A percentile compares a stretch with the other conserved stretches of the same genome.
Evolutionary conservation across 2,888 invertebrate genomes (phyloP).

Genomic region (Hartigia nigra): DNA sequence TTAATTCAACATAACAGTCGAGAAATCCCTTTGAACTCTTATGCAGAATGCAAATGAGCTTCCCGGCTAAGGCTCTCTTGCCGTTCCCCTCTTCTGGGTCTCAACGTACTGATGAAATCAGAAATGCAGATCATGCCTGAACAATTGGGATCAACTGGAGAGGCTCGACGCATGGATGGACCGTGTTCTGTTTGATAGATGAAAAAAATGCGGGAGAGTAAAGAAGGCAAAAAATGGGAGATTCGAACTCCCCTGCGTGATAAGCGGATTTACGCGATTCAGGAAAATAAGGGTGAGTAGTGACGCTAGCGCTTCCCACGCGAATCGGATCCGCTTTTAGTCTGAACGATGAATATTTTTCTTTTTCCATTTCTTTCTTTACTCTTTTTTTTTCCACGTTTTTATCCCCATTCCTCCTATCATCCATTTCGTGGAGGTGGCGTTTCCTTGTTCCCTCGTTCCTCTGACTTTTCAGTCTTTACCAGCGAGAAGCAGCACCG

Average conservation of each 20-base stretch:
- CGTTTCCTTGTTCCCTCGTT: background rate
- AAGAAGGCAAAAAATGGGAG: background rate
- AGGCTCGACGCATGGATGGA: background rate
- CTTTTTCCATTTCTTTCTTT: background rate
- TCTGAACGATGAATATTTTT: background rate
- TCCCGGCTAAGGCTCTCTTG: slow-evolving; percentile 23
- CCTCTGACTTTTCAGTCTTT: background rate
- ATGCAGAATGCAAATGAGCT: slow-evolving; percentile 47
- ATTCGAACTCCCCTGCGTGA: slow-evolving; percentile 14
- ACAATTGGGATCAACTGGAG: slow-evolving; percentile 44
- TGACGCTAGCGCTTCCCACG: background rate
- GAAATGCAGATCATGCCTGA: slow-evolving; percentile 49
- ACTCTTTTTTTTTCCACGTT: background rate
- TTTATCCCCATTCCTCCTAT: background rate
- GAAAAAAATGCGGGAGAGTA: background rate
- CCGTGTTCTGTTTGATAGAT: background rate
- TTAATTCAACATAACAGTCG: background rate
- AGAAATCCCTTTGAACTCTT: background rate
- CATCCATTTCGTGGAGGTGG: background rate
- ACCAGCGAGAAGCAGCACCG: too few species aligned
- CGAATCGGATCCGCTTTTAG: background rate
- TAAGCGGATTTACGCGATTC: slow-evolving; percentile 40
- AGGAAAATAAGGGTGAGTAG: background rate
- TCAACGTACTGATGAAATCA: slow-evolving; percentile 49
- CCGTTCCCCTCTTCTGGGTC: slow-evolving; percentile 10